Base-by-base conservation (phyloP, 92 coral and sea anemone genomes). In the Heliopora coerulea region DNA sequence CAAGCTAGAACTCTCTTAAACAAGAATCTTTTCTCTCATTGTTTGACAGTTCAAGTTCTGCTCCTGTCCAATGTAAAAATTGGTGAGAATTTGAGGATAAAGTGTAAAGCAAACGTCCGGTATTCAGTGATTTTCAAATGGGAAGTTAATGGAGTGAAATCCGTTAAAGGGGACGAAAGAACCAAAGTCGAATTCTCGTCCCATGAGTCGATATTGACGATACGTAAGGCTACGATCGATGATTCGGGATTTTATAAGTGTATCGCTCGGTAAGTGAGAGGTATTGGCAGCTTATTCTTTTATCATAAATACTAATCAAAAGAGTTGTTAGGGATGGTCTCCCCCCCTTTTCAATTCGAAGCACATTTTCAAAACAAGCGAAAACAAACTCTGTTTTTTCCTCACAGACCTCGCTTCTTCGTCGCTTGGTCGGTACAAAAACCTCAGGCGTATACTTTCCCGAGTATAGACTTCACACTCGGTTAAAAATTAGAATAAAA, bases 211-310 rank as follows among this genome's bases (percentile, higher is more conserved):
- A 40, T 23, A 19, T 49, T 82, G 20, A 59, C 59, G n/a, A 67
- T 82, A 29, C 69, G 78, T 76, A 67, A 18, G 48, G 64, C 77
- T 19, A 13, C 9, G 25, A 65, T 26, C 21, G 7, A 39, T 32
- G 82, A 76, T 52, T 20, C 78, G 0, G 86, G 82, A 25, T 40
- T 26, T n/a, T 82, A 82, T 30, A 19, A 74, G 23, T 82, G 86
- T 56, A 40, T 58, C 13, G 78, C 62, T 24, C 67, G 62, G 86
- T 82, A 27, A 19, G 77, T 46, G n/a, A n/a, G n/a, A n/a, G n/a
- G n/a, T n/a, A n/a, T n/a, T n/a, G n/a, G n/a, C n/a, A n/a, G n/a
- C n/a, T n/a, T n/a, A n/a, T n/a, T n/a, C n/a, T n/a, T n/a, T n/a
- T n/a, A n/a, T n/a, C n/a, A n/a, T n/a, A n/a, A n/a, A n/a, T n/a